phyloP scores from a whole-genome alignment of 2,113 vertebrate genomes.

The Carassius auratus region DNA sequence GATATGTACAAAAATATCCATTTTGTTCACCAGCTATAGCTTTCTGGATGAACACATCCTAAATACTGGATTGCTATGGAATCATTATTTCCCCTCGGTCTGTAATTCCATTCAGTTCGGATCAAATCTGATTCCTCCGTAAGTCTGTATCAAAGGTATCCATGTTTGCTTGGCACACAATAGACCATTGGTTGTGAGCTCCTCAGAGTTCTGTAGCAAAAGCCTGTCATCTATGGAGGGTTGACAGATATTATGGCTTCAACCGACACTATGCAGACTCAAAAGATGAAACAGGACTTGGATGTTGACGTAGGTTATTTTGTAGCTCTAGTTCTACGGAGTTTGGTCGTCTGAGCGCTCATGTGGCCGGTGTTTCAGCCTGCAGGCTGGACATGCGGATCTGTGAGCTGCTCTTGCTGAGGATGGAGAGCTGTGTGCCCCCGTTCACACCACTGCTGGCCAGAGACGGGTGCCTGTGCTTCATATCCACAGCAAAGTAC shows the following conservation, averaged over 20 bases:
- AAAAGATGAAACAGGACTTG: constrained; percentile 2
- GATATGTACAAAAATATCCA: constrained; percentile 27
- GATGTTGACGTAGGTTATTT: constrained; percentile 37
- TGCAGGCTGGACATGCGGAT: constrained; percentile 97
- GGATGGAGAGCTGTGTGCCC: constrained; percentile 97
- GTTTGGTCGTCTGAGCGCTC: constrained; percentile 63
- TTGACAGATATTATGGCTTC: background rate
- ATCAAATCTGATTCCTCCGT: background rate
- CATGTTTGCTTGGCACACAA: constrained; percentile 17
- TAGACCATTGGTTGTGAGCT: background rate
- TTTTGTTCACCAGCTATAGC: background rate
- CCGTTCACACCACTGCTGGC: constrained; percentile 98
- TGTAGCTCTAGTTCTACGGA: constrained; percentile 30
- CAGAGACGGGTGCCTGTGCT: constrained; percentile 96
- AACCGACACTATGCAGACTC: background rate
- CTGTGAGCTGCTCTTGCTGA: constrained; percentile 99
- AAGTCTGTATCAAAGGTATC: background rate
- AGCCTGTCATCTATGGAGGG: background rate
- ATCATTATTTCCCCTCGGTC: background rate
- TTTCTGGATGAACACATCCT: background rate
- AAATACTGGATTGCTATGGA: background rate
- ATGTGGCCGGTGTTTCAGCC: constrained; percentile 88
- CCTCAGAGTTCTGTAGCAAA: background rate
- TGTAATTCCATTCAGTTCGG: constrained; percentile 7
- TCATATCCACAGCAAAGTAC: constrained; percentile 99